Evolutionary conservation across 2,113 vertebrate species (phyloP).

Genomic region (Callorhinus ursinus): DNA sequence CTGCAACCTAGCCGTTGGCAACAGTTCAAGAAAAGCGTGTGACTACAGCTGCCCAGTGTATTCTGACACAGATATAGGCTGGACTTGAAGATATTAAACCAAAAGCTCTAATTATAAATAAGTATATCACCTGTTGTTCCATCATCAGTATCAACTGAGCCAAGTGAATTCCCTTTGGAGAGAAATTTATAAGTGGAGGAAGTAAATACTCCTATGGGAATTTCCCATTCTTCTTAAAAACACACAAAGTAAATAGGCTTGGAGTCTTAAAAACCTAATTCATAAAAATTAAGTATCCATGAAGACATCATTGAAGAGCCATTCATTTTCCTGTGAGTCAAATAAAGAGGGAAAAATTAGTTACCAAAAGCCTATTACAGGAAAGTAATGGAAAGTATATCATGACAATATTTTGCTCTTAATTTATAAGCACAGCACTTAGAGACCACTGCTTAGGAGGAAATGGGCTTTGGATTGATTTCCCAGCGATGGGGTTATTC

Average conservation of each 20-base stretch:
- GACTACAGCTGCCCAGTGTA: neutral
- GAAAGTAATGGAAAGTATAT: neutral
- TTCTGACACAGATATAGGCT: neutral
- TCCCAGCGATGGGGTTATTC: neutral
- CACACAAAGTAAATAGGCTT: neutral
- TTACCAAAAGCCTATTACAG: neutral
- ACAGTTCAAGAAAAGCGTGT: neutral
- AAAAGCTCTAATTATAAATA: neutral
- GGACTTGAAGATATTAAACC: neutral
- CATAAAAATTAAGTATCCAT: neutral
- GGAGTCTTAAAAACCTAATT: neutral
- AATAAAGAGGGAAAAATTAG: neutral
- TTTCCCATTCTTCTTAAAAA: neutral
- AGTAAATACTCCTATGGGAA: neutral
- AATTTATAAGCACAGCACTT: neutral
- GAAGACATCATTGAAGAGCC: neutral
- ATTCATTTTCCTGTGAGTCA: neutral
- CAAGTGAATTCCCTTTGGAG: neutral
- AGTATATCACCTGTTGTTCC: neutral
- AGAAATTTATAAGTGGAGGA: neutral
- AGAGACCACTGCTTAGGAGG: neutral
- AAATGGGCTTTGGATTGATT: slow-evolving; percentile 10
- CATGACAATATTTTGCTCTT: neutral
- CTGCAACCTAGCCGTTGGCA: neutral
- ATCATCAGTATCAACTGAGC: neutral